Evolutionary conservation across 2,888 invertebrate genomes (phyloP).

Genomic region (Gandaritis pyraliata): DNA sequence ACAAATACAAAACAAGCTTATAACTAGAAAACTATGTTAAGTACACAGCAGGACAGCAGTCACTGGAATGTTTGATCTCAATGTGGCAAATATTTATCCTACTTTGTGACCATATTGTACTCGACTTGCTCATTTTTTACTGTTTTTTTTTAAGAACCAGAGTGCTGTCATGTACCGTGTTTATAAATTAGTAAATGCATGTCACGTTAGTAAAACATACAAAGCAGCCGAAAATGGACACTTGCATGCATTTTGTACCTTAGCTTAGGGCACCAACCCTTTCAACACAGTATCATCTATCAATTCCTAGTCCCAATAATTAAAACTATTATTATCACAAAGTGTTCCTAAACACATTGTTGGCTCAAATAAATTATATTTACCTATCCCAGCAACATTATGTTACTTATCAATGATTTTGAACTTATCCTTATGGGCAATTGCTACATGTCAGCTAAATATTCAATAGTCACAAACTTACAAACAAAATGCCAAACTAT

Average conservation of each 20-base stretch:
- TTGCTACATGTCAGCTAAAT: slow-evolving; percentile 5
- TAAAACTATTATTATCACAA: slow-evolving; percentile 64
- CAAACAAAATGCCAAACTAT: slow-evolving; percentile 25
- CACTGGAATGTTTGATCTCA: slow-evolving; percentile 73
- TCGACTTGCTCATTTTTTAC: background rate
- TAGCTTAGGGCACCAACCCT: background rate
- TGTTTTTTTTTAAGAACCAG: slow-evolving; percentile 43
- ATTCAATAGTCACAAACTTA: slow-evolving; percentile 5
- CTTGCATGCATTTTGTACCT: slow-evolving; percentile 32
- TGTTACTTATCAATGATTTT: slow-evolving; percentile 5
- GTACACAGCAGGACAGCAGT: slow-evolving; percentile 78
- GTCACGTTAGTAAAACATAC: slow-evolving; percentile 28
- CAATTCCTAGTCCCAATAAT: slow-evolving; percentile 25
- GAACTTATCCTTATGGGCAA: slow-evolving; percentile 10
- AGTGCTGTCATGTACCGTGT: slow-evolving; percentile 69
- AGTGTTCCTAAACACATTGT: slow-evolving; percentile 48
- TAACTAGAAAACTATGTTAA: slow-evolving; percentile 62
- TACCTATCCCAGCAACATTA: background rate
- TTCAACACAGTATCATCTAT: slow-evolving; percentile 3
- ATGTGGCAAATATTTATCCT: slow-evolving; percentile 44
- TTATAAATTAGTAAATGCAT: slow-evolving; percentile 74
- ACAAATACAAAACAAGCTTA: slow-evolving; percentile 64
- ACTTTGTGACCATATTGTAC: slow-evolving; percentile 50
- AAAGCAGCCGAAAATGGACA: slow-evolving; percentile 25
- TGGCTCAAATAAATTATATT: slow-evolving; percentile 25